Base-by-base conservation (phyloP, 1,140 invertebrate species). In the Coptotermes formosanus region DNA sequence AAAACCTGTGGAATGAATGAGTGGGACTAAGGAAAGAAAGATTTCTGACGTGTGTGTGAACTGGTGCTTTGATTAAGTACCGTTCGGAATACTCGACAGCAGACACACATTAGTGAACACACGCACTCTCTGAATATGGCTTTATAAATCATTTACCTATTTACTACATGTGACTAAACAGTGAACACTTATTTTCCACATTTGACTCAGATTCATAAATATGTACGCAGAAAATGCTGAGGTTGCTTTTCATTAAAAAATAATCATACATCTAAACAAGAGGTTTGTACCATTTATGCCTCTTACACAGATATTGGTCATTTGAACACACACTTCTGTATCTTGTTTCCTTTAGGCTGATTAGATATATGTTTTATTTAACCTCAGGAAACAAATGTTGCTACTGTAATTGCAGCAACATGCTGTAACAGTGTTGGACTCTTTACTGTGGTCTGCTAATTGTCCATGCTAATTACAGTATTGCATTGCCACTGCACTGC, bases 101-200 rank as follows among this genome's bases (percentile, higher is more conserved):
- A 55, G 14, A 55, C 14, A 55, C 21, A 75, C 16, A 75, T 75
- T 16, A n/a, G n/a, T 30, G n/a, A 25, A 75, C n/a, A 16, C 30
- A 75, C 25, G 30, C n/a, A n/a, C 3, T 75, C 25, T 75, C 64
- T 75, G 64, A 75, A 75, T 75, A 75, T 75, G 64, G 64, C 64
- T 75, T 75, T 75, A 11, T 75, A 75, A 75, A n/a, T 30, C 64
- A n/a, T 75, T 38, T 75, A 75, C n/a, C 19, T 75, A 75, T 25
- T 75, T 8, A n/a, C 25, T 75, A 30, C 9, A 6, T 75, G 64
- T 30, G 64, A 75, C 64, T 75, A 30, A 75, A 75, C 64, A 75
- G 25, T 30, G 64, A 75, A 75, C 64, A 75, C 64, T 75, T 75
- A 75, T 75, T 75, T 75, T 75, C 16, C 64, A 75, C 64, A 75